Evolutionary conservation across 2,888 invertebrate species (phyloP), one percentile per base, ranked within the genome.

Genomic region (Epiblema foenella): DNA sequence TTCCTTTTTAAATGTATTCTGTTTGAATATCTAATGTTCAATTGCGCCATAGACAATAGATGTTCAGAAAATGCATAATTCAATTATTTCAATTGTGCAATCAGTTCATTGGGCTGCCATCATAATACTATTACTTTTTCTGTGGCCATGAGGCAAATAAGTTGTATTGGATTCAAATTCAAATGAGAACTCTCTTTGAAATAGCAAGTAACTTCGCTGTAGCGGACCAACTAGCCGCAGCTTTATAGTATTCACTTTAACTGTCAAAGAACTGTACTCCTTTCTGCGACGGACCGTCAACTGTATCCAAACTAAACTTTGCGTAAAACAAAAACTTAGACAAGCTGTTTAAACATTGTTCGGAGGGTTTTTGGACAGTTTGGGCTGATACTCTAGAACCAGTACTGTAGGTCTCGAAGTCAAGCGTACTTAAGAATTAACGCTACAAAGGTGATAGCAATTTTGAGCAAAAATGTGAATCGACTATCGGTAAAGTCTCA

Each of bases 271-370:
- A 66, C 20, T 54, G 54, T 56, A 66, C 20, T 54, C 52, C 37
- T 29, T 17, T 24, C 11, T 49, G 37, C 29, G 33, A 49, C 39
- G 15, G 15, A 29, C 15, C 69, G 20, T 59, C 65, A 66, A 70
- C 59, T 52, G 46, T 51, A 57, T 39, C 57, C 17, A 65, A 70
- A 62, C 60, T 70, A 60, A 33, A 65, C 49, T 71, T 71, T 57
- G 49, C 11, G 39, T 57, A 20, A 4, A 66, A 49, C 65, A 52
- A 17, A 62, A 67, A 71, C 39, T 67, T 71, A 18, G 67, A 71
- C 57, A 62, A 60, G 60, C 57, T 57, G 24, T 56, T 49, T 8
- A 51, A 67, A 71, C 54, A 66, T 37, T 66, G 60, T 67, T 67
- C 17, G 17, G 37, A 57, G 49, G 39, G 20, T 71, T 62, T n/a